Conservation (phyloP, 2,888 invertebrate species). For the Mythimna loreyi region DNA sequence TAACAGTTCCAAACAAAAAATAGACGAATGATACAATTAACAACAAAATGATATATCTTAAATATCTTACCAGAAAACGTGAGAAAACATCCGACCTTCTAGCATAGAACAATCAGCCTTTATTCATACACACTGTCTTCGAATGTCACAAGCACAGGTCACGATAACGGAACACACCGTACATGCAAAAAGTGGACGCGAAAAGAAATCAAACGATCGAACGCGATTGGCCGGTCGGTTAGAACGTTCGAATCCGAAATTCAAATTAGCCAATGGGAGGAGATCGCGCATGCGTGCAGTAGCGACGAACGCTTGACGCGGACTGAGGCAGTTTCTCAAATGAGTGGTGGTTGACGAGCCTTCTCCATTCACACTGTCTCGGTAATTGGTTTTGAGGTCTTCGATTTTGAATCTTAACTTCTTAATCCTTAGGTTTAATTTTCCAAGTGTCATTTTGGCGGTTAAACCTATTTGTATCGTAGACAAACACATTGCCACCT, state of each 20-base stretch:
- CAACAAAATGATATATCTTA: constrained; percentile 72
- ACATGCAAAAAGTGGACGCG: constrained; percentile 80
- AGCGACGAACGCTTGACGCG: constrained; percentile 81
- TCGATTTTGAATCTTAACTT: constrained; percentile 58
- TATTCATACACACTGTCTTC: constrained; percentile 69
- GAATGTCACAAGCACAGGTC: constrained; percentile 85
- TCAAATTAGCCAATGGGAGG: constrained; percentile 78
- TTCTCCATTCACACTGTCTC: constrained; percentile 86
- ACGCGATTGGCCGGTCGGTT: constrained; percentile 83
- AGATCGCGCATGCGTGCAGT: constrained; percentile 78
- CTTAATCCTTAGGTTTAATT: constrained; percentile 14
- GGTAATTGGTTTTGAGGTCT: constrained; percentile 66
- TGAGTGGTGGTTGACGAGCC: constrained; percentile 82
- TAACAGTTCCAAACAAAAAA: constrained; percentile 62
- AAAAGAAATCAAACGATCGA: constrained; percentile 86
- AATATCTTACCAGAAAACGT: constrained; percentile 81
- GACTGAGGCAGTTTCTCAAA: constrained; percentile 86
- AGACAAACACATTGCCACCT: constrained; percentile 78
- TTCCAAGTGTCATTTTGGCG: constrained; percentile 32
- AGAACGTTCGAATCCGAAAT: constrained; percentile 81
- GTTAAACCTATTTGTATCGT: constrained; percentile 66
- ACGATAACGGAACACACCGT: constrained; percentile 83
- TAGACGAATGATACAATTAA: constrained; percentile 74
- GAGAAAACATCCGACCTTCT: constrained; percentile 85
- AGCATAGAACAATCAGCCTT: constrained; percentile 68